phyloP scores from a whole-genome alignment of 2,888 invertebrate species.

The Andrena dorsata region DNA sequence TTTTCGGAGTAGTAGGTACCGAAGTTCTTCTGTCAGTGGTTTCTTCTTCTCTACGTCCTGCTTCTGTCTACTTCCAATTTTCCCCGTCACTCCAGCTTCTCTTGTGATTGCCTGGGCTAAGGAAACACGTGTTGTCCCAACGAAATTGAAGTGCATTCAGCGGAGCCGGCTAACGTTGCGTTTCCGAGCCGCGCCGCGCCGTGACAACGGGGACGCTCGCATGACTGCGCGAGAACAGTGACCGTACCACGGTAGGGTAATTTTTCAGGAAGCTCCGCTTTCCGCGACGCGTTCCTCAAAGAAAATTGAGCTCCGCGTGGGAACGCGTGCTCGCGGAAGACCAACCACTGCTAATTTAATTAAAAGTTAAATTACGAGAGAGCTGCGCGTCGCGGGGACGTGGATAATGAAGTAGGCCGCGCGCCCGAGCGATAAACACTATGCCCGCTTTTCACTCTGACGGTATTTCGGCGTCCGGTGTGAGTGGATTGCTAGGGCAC shows the following conservation, averaged over 20 bases:
- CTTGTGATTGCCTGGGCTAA: conserved; percentile 42
- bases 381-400: neutral
- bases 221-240: conserved; percentile 40
- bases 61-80: neutral
- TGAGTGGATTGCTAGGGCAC: no score
- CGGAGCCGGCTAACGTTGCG: conserved; percentile 53
- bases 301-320: conserved; percentile 47
- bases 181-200: neutral
- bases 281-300: conserved; percentile 33
- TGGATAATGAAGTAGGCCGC: conserved; percentile 24
- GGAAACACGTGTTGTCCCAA: conserved; percentile 69
- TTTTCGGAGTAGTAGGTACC: neutral
- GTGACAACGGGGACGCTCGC: conserved; percentile 45
- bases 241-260: conserved; percentile 44
- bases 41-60: conserved; percentile 9
- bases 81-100: conserved; percentile 15
- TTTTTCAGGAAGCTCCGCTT: conserved; percentile 47
- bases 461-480: neutral
- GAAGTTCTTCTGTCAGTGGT: neutral
- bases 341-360: conserved; percentile 53
- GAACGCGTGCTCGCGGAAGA: conserved; percentile 35
- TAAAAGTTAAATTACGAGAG: conserved; percentile 61
- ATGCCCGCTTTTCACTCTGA: no score
- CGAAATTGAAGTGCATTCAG: conserved; percentile 71
- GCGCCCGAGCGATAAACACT: neutral